Base-by-base conservation (phyloP, 2,888 invertebrate species). In the Cephus sareptanus region DNA sequence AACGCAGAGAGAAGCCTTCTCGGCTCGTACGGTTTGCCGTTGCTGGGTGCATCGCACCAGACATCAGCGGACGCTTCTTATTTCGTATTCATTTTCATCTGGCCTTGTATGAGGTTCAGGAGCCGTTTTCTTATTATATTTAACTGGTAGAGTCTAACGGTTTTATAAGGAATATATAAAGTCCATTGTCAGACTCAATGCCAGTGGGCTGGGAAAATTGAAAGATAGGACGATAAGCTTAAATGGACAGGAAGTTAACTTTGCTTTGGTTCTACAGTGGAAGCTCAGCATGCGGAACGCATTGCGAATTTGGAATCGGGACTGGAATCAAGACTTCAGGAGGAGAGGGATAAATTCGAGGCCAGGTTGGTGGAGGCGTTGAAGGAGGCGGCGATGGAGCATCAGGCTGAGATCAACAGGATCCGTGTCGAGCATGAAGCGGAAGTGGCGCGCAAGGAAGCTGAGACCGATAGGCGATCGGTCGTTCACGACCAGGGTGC, bases 381-480 rank as follows among this genome's bases (percentile, higher is more conserved):
- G 15, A 85, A 85, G 31, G 87, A 89, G 69, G 84, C 86, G 12
- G 83, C 85, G 15, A 89, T 88, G 76, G 91, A 92, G 73, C 89
- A 90, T 77, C 85, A 88, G 15, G 81, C 85, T 15, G 83, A 87
- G 74, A 85, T 91, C 37, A 84, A 85, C 33, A 87, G 87, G 56
- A 76, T 90, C 23, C 85, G 86, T 89, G 92, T 93, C 84, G 93
- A 94, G 89, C 92, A 94, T 85, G 93, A 94, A 89, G 92, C 92
- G 85, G 94, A 94, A 87, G 92, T 93, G 83, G 91, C 93, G 74
- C 92, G 93, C 75, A 93, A 92, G 83, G 93, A 94, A 84, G 92
- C 85, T 23, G 88, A 94, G 85, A 92, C 88, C 77, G 93, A 93
- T 84, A 91, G 92, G 79, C 92, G 93, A 83, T 92, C 93, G 74